Evolutionary conservation across 1,140 invertebrate genomes (phyloP).

Genomic region (Aethina tumida): DNA sequence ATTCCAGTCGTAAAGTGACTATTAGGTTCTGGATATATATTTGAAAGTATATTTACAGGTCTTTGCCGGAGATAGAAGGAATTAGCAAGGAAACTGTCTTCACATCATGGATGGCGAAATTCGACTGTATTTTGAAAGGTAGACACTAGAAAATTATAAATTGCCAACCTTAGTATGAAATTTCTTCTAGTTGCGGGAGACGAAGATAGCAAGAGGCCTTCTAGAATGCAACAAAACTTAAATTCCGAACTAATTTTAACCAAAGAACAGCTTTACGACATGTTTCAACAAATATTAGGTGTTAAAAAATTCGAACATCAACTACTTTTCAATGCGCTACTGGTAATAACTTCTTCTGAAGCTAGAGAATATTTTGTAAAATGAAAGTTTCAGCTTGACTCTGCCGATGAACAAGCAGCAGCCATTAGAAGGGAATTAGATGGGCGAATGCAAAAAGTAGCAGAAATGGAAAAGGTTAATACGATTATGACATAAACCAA

Average conservation of each 20-base stretch:
- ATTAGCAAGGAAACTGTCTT: slow-evolving; percentile 98
- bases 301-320: slow-evolving; percentile 99
- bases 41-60: slow-evolving; percentile 45
- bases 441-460: slow-evolving; percentile 90
- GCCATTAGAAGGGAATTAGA: slow-evolving; percentile 97
- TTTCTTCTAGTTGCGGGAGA: slow-evolving; percentile 45
- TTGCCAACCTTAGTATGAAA: background rate
- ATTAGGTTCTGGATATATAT: background rate
- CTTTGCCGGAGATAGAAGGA: slow-evolving; percentile 97
- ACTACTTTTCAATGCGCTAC: slow-evolving; percentile 95
- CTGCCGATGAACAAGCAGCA: slow-evolving; percentile 98
- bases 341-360: slow-evolving; percentile 48
- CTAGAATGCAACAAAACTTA: slow-evolving; percentile 74
- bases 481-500: too few species aligned
- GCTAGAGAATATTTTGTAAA: background rate
- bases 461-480: slow-evolving; percentile 91
- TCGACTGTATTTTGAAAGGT: slow-evolving; percentile 97
- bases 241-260: slow-evolving; percentile 87
- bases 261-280: slow-evolving; percentile 97
- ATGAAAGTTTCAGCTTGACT: slow-evolving; percentile 69
- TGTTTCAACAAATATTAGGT: slow-evolving; percentile 98
- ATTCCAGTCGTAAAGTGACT: too few species aligned
- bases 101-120: slow-evolving; percentile 99
- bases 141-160: slow-evolving; percentile 15
- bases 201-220: slow-evolving; percentile 78